phyloP scores from a whole-genome alignment of 2,113 vertebrate species.

The Geococcyx californianus region DNA sequence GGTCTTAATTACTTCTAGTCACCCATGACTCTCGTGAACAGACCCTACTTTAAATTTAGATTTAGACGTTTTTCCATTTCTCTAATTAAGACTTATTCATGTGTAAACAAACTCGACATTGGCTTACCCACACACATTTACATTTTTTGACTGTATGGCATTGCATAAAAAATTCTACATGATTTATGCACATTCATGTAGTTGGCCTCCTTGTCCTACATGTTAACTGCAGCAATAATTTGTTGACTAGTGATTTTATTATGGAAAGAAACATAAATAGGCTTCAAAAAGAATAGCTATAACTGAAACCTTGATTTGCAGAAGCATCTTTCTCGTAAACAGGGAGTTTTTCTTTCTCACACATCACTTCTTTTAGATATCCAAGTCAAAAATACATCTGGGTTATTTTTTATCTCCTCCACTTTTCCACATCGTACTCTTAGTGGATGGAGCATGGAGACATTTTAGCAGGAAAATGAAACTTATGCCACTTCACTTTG shows the following conservation, averaged over 20 bases:
- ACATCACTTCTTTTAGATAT: fast-evolving
- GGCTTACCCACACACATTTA: neutral
- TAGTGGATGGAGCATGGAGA: neutral
- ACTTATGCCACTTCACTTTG: neutral
- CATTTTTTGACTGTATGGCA: neutral
- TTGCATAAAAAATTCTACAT: neutral
- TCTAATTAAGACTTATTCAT: slow-evolving; percentile 13
- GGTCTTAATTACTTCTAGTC: neutral
- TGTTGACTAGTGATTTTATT: too few species aligned
- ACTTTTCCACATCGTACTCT: neutral
- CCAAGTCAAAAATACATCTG: fast-evolving
- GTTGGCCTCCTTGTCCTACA: neutral
- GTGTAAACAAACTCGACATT: neutral
- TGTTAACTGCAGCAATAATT: neutral
- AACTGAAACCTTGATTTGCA: neutral
- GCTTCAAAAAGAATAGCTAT: neutral
- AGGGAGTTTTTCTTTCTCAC: neutral
- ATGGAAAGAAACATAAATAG: too few species aligned
- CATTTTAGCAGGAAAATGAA: neutral
- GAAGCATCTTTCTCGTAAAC: neutral
- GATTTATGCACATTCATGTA: neutral
- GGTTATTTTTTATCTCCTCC: neutral
- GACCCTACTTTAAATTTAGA: neutral
- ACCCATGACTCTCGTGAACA: neutral
- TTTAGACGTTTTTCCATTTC: neutral